Base-by-base conservation (phyloP, 2,888 invertebrate species). In the Notocelia uddmanniana region DNA sequence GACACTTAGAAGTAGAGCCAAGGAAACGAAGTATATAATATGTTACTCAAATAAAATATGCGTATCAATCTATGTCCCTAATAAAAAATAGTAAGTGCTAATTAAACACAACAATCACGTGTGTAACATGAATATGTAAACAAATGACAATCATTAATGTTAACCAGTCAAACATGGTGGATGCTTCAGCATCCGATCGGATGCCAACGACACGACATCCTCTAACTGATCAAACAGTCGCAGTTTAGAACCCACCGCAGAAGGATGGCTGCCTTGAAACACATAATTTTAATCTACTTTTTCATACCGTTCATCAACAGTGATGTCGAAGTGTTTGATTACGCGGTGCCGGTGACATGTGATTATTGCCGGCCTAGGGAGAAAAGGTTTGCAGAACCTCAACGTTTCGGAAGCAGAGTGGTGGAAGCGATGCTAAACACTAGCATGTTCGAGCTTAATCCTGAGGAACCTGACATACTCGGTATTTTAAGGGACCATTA, bases 341-440 rank as follows among this genome's bases (percentile, higher is more conserved):
- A 87, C 68, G 86, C 88, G 9, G 73, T 74, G 13, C 80, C 89
- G 1, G 67, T 75, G 18, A 59, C 73, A 5, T 87, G 87, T 72
- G 73, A 73, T n/a, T 83, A 75, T 67, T 86, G 89, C 19, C 75
- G 74, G n/a, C 57, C 15, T 2, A 84, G 83, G 73, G 82, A 77
- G 34, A 85, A 83, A 73, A 84, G 83, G 70, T 70, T 74, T 2
- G 69, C 66, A 21, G 62, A 74, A 10, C 64, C 64, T 15, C 21
- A 8, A 13, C 18, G 75, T 1, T 31, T 82, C 2, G 85, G 77
- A 67, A 91, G 89, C 75, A 84, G 80, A 74, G 78, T 91, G n/a
- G 72, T 91, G 13, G 88, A 92, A 15, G 83, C 80, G 0, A 91
- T 92, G 90, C 74, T 89, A 76, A 81, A 76, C 1, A 89, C 89